Percentiles rank a stretch among this genome's conserved stretches.
Evolutionary conservation across 2,888 invertebrate genomes (phyloP).

Genomic region (Hirtodrosophila cameraria): DNA sequence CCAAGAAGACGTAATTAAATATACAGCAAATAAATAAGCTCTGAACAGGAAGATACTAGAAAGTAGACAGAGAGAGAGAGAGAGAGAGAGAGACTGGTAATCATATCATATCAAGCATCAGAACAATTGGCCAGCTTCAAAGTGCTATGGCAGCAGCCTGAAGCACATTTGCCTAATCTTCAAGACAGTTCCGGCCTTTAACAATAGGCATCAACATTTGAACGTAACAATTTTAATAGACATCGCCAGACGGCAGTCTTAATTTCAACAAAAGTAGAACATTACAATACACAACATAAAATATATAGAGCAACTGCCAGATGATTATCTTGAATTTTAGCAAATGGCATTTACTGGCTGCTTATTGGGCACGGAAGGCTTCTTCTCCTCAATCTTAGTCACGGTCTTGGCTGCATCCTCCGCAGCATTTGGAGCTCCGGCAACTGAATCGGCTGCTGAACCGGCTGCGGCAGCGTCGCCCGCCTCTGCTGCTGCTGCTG

Average conservation of each 20-base stretch:
- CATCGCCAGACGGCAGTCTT: slow-evolving; percentile 9
- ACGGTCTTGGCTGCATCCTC: too few relatives aligned
- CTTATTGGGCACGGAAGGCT: too few relatives aligned
- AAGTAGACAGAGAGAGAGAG: too few relatives aligned
- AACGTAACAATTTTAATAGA: slow-evolving; percentile 38
- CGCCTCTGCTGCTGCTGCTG: background rate
- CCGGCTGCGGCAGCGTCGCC: background rate
- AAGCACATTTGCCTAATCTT: slow-evolving; percentile 14
- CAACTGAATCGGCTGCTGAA: background rate
- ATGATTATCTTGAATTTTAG: background rate
- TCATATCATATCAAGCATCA: slow-evolving; percentile 48
- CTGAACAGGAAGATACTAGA: slow-evolving; percentile 18
- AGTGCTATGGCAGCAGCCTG: background rate
- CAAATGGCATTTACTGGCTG: too few relatives aligned
- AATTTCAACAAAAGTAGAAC: slow-evolving; percentile 23
- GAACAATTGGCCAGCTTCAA: slow-evolving; percentile 31
- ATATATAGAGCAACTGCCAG: slow-evolving; percentile 2
- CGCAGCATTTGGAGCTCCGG: background rate
- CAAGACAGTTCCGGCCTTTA: slow-evolving; percentile 29
- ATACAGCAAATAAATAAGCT: slow-evolving; percentile 33
- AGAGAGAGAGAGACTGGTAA: slow-evolving; percentile 37
- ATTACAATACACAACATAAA: slow-evolving; percentile 29
- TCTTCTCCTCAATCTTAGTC: too few relatives aligned
- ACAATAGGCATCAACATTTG: slow-evolving; percentile 5
- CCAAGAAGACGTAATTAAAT: slow-evolving; percentile 38